phyloP scores from a whole-genome alignment of 1,140 invertebrate species.

The Temnothorax longispinosus region DNA sequence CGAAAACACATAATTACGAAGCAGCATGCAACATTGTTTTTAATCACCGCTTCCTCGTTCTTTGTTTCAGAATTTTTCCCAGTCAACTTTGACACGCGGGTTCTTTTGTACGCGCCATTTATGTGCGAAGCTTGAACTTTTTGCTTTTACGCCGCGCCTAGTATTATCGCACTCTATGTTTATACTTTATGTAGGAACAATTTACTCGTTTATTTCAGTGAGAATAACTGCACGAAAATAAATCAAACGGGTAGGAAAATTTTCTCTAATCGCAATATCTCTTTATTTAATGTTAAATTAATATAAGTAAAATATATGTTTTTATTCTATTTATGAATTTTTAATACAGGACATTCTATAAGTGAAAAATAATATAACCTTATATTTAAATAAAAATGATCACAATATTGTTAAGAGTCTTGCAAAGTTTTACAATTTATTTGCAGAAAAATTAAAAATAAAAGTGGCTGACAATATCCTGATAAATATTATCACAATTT shows the following conservation, averaged over 20 bases:
- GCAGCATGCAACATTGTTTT: constrained; percentile 60
- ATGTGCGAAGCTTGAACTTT: constrained; percentile 36
- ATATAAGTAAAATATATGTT: background rate
- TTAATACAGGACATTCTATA: background rate
- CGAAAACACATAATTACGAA: constrained; percentile 50
- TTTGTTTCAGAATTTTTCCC: constrained; percentile 67
- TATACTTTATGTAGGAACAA: constrained; percentile 24
- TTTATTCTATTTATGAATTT: background rate
- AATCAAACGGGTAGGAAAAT: background rate
- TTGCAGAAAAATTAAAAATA: background rate
- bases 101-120: constrained; percentile 55
- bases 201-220: constrained; percentile 10
- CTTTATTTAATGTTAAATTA: background rate
- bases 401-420: background rate
- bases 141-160: constrained; percentile 7
- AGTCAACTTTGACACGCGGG: constrained; percentile 37
- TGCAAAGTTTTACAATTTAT: background rate
- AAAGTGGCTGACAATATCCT: background rate
- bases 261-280: background rate
- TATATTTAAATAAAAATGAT: background rate
- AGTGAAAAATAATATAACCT: background rate
- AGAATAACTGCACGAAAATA: constrained; percentile 1
- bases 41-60: constrained; percentile 52
- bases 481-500: constrained; percentile 10
- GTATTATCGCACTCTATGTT: constrained; percentile 46